A percentile compares a stretch with the other conserved stretches of the same genome.
These are phyloP conservation scores for Cylas formicarius DNA, from an alignment of 1,140 invertebrate genomes.

Conservation along the genomic window DNA sequence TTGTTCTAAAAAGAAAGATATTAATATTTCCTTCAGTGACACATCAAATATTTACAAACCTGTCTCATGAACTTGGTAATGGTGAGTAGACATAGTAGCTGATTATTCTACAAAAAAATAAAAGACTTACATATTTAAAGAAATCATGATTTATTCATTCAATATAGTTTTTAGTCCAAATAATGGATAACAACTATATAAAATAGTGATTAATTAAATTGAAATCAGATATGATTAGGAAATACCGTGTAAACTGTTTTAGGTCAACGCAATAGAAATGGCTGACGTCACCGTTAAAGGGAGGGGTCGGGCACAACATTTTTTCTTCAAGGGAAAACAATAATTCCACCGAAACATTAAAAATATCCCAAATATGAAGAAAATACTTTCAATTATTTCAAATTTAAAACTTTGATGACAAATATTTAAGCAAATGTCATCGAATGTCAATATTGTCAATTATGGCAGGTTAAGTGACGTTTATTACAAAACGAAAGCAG, in stretches of 20 bases:
- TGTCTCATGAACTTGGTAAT: constrained; percentile 21
- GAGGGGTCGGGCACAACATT: constrained; percentile 9
- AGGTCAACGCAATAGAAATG: constrained; percentile 18
- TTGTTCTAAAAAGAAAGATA: constrained; percentile 9
- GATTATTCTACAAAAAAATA: too few species aligned
- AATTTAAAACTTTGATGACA: constrained; percentile 20
- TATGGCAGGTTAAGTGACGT: constrained; percentile 23
- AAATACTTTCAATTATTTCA: constrained; percentile 9
- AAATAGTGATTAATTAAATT: background rate
- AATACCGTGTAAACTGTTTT: background rate
- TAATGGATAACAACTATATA: too few species aligned
- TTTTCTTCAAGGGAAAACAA: background rate
- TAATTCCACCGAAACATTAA: background rate
- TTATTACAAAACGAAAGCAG: constrained; percentile 6
- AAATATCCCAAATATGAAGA: constrained; percentile 1
- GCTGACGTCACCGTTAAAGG: constrained; percentile 12
- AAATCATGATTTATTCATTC: too few species aligned
- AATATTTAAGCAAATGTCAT: constrained; percentile 23
- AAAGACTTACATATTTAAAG: too few species aligned
- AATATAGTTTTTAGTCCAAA: too few species aligned
- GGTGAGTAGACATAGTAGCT: constrained; percentile 18
- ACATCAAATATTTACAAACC: constrained; percentile 10
- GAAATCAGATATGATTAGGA: background rate
- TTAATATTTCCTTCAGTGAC: background rate
- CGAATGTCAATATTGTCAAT: constrained; percentile 26